Evolutionary conservation across 1,140 invertebrate species (phyloP), one percentile per base, ranked within the genome.

Genomic region (Cotesia vestalis): DNA sequence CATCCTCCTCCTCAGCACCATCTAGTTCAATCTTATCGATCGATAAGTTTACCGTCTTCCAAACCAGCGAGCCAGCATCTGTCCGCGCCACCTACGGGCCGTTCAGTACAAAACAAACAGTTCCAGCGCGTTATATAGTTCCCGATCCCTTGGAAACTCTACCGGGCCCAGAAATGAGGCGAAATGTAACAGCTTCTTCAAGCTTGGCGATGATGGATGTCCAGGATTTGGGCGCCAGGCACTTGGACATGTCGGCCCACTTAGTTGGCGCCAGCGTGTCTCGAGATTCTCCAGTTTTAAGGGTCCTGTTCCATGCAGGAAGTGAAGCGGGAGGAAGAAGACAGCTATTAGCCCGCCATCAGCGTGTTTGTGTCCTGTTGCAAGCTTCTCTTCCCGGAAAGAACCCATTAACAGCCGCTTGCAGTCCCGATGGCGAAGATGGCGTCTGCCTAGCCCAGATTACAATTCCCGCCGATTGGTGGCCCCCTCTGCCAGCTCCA

Each of bases 81-180:
- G 92, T 97, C 4, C 88, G 94, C 12, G 95, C 95, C 6, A 95
- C 93, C 4, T 97, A 96, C 78, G 96, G 96, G 3, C 95, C 95
- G 2, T 97, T 97, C 86, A 95, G 94, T 73, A 96, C 95, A 36
- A 96, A 96, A 79, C 95, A 97, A 85, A 96, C 94, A 1, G 94
- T 97, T 12, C 95, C 95, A n/a, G 94, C 94, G 0, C 88, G 94
- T n/a, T 94, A 94, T 78, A 91, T 95, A 70, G 93, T 95, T 11
- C 94, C 94, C 0, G 94, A 95, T 82, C 91, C 93, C 0, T 84
- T 94, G 73, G 92, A 91, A 72, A 80, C 83, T 11, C 74, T 87
- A 3, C 84, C 84, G 1, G 78, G 77, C 0, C 80, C 81, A 8
- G 81, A 83, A 8, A 76, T 74, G 8, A 69, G 78, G 1, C 78